Evolutionary conservation across 2,113 vertebrate genomes (phyloP), one percentile per base, ranked within the genome.

Genomic region (Macaca nemestrina): DNA sequence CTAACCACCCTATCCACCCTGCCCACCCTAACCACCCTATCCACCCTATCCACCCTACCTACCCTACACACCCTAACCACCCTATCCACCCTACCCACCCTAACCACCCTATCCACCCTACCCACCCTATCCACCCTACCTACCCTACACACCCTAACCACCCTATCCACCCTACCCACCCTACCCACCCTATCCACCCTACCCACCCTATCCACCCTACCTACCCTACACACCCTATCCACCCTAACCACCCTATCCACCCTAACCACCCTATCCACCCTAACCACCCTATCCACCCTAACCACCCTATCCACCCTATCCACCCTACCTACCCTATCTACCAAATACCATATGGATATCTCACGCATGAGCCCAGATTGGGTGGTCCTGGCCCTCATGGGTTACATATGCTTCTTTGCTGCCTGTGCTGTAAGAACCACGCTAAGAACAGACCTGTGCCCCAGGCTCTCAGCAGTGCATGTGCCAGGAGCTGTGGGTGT

Each of bases 11-110:
- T 16, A 1, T 0, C 12, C 13, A 52, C 50, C 50, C 50, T 52
- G 1, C 0, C 4, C 14, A 16, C 50, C 50, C 43, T 43, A 43
- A 0, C 43, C 1, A 43, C 43, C 43, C 6, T 43, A 43, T 0
- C 1, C 43, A 43, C 6, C 43, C 43, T 43, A 43, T 0, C 43
- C 6, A 43, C 43, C 43, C 43, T 43, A 43, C 0, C 1, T 1
- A 43, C 6, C 6, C 50, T 52, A 5, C 1, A 14, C 14, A 52
- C 14, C 50, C 50, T 50, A 16, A 0, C 5, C 5, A 52, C 50
- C 5, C 50, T 17, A 17, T 0, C 14, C 13, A 52, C 4, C 50
- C 50, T 50, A 0, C 0, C 4, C 50, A 16, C 14, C 50, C 50
- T 52, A 5, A 1, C 50, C 50, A 52, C 14, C 14, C 50, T 52